phyloP scores from a whole-genome alignment of 2,888 invertebrate genomes.

The Polydrusus tereticollis region DNA sequence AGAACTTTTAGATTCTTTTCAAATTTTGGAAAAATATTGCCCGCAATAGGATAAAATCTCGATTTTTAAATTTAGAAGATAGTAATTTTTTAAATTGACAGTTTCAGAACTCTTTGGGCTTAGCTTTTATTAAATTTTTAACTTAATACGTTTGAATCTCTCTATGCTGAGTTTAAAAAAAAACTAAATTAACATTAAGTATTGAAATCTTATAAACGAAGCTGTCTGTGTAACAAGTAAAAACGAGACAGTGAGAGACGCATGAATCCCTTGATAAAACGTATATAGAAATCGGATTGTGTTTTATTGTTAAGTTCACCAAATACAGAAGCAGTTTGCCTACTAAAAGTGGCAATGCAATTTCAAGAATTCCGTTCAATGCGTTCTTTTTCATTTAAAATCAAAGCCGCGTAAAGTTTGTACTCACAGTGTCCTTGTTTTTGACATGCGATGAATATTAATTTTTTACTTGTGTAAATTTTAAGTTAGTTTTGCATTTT shows the following conservation, averaged over 20 bases:
- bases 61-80: no score
- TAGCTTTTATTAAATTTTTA: no score
- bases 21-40: no score
- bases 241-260: constrained; percentile 23
- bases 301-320: constrained; percentile 57
- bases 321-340: constrained; percentile 59
- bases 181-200: no score
- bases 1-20: no score
- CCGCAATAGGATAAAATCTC: no score
- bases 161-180: no score
- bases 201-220: no score
- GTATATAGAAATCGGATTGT: constrained; percentile 57
- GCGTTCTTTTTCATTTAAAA: constrained; percentile 40
- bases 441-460: constrained; percentile 32
- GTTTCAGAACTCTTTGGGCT: no score
- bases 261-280: constrained; percentile 50
- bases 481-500: background rate
- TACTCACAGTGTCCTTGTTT: constrained; percentile 29
- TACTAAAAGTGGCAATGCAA: constrained; percentile 54
- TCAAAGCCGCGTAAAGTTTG: constrained; percentile 40
- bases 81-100: no score
- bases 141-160: no score
- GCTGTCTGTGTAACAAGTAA: background rate
- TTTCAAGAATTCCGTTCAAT: constrained; percentile 55
- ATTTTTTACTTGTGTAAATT: constrained; percentile 14